Conservation (phyloP, 2,888 invertebrate genomes). For the Cephus rjabovi region DNA sequence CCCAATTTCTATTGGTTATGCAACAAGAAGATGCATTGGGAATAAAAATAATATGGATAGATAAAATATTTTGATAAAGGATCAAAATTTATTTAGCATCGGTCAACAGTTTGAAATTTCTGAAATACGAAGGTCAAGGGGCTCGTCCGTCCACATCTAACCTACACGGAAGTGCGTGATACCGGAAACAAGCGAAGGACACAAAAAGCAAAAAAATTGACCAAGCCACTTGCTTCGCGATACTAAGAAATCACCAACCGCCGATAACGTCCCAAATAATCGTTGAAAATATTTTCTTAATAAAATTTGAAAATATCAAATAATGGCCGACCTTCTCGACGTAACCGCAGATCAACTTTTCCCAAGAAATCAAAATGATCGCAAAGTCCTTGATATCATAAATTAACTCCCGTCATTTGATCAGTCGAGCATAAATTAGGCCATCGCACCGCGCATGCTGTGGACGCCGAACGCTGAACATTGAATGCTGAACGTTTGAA, state of each 20-base stretch:
- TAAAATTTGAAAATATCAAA: neutral
- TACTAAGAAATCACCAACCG: neutral
- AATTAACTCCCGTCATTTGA: slow-evolving; percentile 16
- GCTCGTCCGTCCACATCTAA: neutral
- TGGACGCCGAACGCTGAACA: neutral
- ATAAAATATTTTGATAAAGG: neutral
- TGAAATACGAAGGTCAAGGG: neutral
- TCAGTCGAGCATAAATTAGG: slow-evolving; percentile 15
- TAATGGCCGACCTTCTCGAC: neutral
- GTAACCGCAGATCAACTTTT: neutral
- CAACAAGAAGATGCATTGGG: neutral
- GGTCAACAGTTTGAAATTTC: neutral
- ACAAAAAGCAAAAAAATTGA: neutral
- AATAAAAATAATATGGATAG: neutral
- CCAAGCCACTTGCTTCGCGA: neutral
- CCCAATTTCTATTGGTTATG: neutral
- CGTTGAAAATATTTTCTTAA: neutral
- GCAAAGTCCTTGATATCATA: slow-evolving; percentile 10
- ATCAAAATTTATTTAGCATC: neutral
- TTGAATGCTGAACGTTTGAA: neutral
- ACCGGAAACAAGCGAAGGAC: neutral
- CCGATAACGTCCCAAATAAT: neutral
- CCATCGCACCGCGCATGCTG: slow-evolving; percentile 8
- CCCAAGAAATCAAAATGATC: slow-evolving; percentile 3
- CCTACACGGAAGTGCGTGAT: neutral